Evolutionary conservation across 2,113 vertebrate genomes (phyloP).

Genomic region (Indicator maculatus): DNA sequence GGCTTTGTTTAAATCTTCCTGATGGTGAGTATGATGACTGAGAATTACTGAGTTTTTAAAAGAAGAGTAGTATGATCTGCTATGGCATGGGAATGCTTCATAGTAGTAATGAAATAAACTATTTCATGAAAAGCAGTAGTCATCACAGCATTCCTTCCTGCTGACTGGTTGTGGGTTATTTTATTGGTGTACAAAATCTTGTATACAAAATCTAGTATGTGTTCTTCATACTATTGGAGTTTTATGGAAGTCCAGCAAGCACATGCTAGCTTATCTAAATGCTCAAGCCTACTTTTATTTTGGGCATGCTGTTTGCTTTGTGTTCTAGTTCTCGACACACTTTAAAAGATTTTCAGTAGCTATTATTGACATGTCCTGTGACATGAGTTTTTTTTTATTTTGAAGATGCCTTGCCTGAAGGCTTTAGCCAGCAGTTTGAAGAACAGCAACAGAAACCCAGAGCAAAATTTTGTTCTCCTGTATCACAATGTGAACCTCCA

Average conservation of each 20-base stretch:
- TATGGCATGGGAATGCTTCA: not conserved
- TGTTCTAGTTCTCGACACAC: not conserved
- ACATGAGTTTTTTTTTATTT: not conserved
- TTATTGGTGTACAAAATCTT: not conserved
- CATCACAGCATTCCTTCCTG: not conserved
- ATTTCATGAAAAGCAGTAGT: not conserved
- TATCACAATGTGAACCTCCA: constrained; percentile 8
- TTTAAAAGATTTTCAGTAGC: not conserved
- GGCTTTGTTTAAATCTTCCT: constrained; percentile 95
- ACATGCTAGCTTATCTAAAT: not conserved
- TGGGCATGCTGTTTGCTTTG: not conserved
- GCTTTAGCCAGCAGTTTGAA: constrained; percentile 94
- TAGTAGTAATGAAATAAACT: not conserved
- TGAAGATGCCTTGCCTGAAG: constrained; percentile 92
- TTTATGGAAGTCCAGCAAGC: not conserved
- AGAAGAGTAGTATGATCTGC: not conserved
- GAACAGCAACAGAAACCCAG: constrained; percentile 87
- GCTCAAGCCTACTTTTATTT: not conserved
- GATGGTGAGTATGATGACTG: constrained; percentile 80
- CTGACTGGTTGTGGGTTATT: not conserved
- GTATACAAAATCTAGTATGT: not conserved
- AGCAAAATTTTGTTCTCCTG: constrained; percentile 81
- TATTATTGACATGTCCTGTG: not conserved
- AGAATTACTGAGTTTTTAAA: not conserved
- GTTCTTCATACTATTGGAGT: not conserved